Percentiles rank a stretch among this genome's conserved stretches.
These are phyloP conservation scores for Epinephelus awoara DNA, from an alignment of 2,797 vertebrate genomes.

Conservation along the genomic window DNA sequence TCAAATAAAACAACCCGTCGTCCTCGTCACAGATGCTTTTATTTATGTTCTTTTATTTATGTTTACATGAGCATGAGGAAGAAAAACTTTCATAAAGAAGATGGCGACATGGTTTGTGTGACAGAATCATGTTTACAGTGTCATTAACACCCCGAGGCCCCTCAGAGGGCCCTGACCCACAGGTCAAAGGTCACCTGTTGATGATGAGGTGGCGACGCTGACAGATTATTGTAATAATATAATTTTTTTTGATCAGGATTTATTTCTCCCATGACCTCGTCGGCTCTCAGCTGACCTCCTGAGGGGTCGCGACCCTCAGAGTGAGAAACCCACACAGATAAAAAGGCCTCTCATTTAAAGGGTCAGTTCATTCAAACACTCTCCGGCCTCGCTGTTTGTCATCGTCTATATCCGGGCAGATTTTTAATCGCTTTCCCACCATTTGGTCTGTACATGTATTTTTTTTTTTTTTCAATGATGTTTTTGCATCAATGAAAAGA, in stretches of 20 bases:
- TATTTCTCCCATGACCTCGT: slow-evolving; percentile 64
- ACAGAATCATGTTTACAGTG: too few relatives aligned
- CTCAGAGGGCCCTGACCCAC: not conserved
- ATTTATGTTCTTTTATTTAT: not conserved
- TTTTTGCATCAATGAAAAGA: too few relatives aligned
- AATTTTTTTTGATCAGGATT: slow-evolving; percentile 32
- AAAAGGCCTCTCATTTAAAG: slow-evolving; percentile 36
- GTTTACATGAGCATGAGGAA: not conserved
- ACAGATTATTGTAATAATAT: not conserved
- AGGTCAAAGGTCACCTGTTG: slow-evolving; percentile 10
- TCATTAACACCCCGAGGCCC: too few relatives aligned
- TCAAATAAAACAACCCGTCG: not conserved
- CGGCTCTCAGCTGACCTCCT: slow-evolving; percentile 25
- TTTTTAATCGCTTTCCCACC: not conserved
- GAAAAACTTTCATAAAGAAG: too few relatives aligned
- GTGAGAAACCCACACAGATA: slow-evolving; percentile 20
- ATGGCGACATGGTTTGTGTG: too few relatives aligned
- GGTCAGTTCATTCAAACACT: slow-evolving; percentile 30
- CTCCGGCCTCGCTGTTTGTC: not conserved
- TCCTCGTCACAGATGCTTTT: too few relatives aligned
- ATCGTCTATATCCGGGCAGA: not conserved
- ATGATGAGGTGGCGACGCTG: not conserved
- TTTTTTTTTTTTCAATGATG: not conserved
- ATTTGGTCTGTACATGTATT: not conserved
- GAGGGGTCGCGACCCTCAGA: slow-evolving; percentile 27